Conservation (phyloP, 2,888 invertebrate species). For the Tiliacea citrago region DNA sequence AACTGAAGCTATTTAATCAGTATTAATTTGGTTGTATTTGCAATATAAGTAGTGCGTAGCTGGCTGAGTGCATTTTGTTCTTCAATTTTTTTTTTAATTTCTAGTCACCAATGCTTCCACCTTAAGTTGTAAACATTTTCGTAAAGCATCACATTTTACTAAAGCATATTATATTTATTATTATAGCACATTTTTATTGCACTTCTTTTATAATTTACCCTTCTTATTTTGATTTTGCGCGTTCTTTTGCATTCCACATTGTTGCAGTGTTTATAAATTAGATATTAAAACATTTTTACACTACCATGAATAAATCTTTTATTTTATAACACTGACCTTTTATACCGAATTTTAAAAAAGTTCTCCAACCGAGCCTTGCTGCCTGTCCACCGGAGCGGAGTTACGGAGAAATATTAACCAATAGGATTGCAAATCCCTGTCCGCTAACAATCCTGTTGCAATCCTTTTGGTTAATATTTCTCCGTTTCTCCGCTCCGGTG, state of each 20-base stretch:
- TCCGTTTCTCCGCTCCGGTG: too few species aligned
- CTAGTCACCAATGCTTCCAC: slow-evolving; percentile 87
- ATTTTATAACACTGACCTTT: slow-evolving; percentile 23
- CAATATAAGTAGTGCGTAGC: slow-evolving; percentile 50
- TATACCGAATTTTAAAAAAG: not conserved
- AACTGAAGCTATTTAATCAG: slow-evolving; percentile 43
- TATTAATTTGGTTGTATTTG: slow-evolving; percentile 58
- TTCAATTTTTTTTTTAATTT: slow-evolving; percentile 76
- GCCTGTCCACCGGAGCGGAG: too few species aligned
- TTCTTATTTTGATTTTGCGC: slow-evolving; percentile 66
- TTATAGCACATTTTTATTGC: slow-evolving; percentile 75
- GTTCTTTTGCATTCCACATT: slow-evolving; percentile 81
- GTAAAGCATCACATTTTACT: slow-evolving; percentile 80
- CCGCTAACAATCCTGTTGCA: too few species aligned
- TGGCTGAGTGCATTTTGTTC: slow-evolving; percentile 64
- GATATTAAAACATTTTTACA: slow-evolving; percentile 78
- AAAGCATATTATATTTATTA: slow-evolving; percentile 63
- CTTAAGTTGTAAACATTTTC: slow-evolving; percentile 64
- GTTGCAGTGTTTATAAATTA: slow-evolving; percentile 79
- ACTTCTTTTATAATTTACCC: slow-evolving; percentile 69
- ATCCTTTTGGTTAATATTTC: too few species aligned
- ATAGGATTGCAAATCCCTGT: too few species aligned
- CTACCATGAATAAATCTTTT: slow-evolving; percentile 56
- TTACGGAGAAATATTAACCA: too few species aligned
- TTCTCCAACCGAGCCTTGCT: too few species aligned